Conservation (phyloP, 2,888 invertebrate genomes). For the Drosophila lacicola region DNA sequence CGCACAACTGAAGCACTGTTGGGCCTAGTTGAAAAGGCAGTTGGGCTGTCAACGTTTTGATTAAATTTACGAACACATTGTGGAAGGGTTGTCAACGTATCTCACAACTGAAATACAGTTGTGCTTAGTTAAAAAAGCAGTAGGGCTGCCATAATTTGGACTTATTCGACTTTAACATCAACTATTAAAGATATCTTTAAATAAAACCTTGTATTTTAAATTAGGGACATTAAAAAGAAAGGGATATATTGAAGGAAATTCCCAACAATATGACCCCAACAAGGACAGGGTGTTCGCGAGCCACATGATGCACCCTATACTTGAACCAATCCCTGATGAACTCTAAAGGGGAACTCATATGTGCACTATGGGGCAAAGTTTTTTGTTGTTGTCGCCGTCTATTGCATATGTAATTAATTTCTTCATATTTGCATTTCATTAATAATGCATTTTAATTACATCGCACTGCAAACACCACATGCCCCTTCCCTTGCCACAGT, state of each 20-base stretch:
- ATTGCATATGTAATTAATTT: constrained; percentile 62
- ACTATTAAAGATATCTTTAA: too few relatives aligned
- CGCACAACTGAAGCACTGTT: neutral
- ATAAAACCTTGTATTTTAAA: too few relatives aligned
- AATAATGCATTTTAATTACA: constrained; percentile 78
- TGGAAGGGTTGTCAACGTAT: neutral
- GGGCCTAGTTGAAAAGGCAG: neutral
- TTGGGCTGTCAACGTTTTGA: neutral
- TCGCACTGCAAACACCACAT: constrained; percentile 7
- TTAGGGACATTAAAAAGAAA: too few relatives aligned
- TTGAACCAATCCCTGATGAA: too few relatives aligned
- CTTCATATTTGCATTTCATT: constrained; percentile 76
- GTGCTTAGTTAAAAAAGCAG: neutral
- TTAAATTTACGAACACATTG: too few relatives aligned
- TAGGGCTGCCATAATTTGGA: neutral
- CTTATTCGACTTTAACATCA: too few relatives aligned
- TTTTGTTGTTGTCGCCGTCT: constrained; percentile 11
- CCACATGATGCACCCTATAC: too few relatives aligned
- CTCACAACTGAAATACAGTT: neutral
- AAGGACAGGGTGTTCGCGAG: too few relatives aligned
- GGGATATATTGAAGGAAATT: too few relatives aligned
- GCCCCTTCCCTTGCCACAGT: neutral
- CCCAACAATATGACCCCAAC: too few relatives aligned
- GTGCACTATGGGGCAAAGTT: neutral
- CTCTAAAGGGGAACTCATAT: neutral